These are phyloP conservation scores for Catocala fraxini DNA, from an alignment of 2,888 invertebrate genomes.

Conservation along the genomic window DNA sequence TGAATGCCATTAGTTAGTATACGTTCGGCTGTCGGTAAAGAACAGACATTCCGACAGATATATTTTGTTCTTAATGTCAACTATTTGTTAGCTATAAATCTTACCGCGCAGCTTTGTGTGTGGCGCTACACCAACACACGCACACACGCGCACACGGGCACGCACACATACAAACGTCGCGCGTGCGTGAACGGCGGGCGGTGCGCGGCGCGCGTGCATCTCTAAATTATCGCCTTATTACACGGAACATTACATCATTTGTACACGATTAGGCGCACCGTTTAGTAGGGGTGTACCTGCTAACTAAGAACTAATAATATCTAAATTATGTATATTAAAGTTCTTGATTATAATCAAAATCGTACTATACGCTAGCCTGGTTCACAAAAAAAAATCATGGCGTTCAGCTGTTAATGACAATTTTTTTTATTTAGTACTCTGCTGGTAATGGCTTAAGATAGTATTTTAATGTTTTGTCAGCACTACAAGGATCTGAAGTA, in stretches of 20 bases:
- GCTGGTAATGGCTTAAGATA: too few species aligned
- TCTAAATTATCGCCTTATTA: conserved; percentile 43
- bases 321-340: too few species aligned
- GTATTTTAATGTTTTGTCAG: too few species aligned
- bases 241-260: conserved; percentile 40
- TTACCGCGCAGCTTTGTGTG: conserved; percentile 19
- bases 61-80: conserved; percentile 22
- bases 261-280: conserved; percentile 39
- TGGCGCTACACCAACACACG: conserved; percentile 6
- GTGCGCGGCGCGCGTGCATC: conserved; percentile 10
- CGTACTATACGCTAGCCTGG: too few species aligned
- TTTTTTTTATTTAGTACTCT: too few species aligned
- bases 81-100: conserved; percentile 15
- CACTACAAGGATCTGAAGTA: too few species aligned
- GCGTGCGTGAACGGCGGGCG: not conserved
- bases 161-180: not conserved
- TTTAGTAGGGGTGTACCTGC: conserved; percentile 12
- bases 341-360: too few species aligned
- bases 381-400: too few species aligned
- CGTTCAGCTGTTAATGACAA: too few species aligned
- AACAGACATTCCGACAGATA: conserved; percentile 13
- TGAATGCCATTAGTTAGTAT: conserved; percentile 11
- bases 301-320: too few species aligned
- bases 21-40: conserved; percentile 5
- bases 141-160: conserved; percentile 6